These are phyloP conservation scores for Gouania willdenowi DNA, from an alignment of 2,797 vertebrate genomes.

Conservation along the genomic window DNA sequence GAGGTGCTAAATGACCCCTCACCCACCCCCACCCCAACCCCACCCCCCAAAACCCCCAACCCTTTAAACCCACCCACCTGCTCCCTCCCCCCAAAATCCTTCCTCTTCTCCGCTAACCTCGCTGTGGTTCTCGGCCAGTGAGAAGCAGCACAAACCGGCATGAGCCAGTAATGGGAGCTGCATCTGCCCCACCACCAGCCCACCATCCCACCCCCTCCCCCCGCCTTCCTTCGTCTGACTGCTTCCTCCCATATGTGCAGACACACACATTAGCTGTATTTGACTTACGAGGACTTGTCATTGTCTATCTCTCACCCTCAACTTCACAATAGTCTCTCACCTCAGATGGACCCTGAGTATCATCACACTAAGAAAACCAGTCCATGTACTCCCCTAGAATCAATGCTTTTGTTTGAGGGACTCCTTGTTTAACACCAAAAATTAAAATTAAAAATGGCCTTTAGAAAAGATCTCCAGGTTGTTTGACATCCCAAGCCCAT, in stretches of 20 bases:
- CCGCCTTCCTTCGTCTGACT: constrained; percentile 32
- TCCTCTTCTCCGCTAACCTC: constrained; percentile 23
- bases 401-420: too few species aligned
- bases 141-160: constrained; percentile 70
- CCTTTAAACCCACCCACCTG: not conserved
- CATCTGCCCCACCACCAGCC: constrained; percentile 14
- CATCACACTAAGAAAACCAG: too few species aligned
- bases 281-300: constrained; percentile 17
- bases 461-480: not conserved
- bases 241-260: constrained; percentile 45
- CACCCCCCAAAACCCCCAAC: constrained; percentile 7
- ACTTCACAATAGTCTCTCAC: not conserved
- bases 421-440: too few species aligned
- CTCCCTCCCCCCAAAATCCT: constrained; percentile 15
- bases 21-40: not conserved
- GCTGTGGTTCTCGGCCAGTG: constrained; percentile 38
- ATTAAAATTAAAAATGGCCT: not conserved
- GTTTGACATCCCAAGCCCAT: not conserved
- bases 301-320: constrained; percentile 13
- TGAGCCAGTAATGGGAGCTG: constrained; percentile 60
- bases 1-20: constrained; percentile 21
- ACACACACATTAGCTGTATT: constrained; percentile 8
- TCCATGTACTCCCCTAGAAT: too few species aligned
- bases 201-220: constrained; percentile 11
- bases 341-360: not conserved